Evolutionary conservation across 2,113 vertebrate genomes (phyloP), one percentile per base, ranked within the genome.

Genomic region (Gymnorhina tibicen): DNA sequence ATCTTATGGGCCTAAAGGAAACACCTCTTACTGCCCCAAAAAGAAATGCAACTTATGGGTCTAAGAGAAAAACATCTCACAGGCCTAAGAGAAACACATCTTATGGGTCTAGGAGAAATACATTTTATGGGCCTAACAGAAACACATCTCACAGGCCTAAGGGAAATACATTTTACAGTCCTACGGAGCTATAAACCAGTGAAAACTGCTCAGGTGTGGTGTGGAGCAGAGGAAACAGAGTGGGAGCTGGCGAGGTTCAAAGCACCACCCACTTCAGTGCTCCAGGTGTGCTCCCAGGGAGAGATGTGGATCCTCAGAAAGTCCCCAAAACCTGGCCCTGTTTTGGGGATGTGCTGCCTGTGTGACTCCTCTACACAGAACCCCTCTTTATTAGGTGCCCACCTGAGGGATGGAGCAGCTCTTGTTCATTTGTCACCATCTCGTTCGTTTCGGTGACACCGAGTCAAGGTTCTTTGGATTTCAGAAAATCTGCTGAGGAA

Each of bases 371-470:
- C 35, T 7, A 0, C 19, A 14, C 68, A 37, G 6, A 46, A 6
- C 37, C 18, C 4, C 12, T 50, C 52, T 2, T 26, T 5, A 0
- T 2, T 1, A 3, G 37, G 55, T 24, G 6, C n/a, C 62, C 22
- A 16, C 30, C n/a, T 23, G 1, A 37, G 46, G 28, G 23, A 1
- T 11, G 81, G 11, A 15, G 9, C 24, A 1, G 7, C 42, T 63
- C 60, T 3, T 35, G 24, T 4, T 33, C 3, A 0, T 88, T 42
- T 58, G 27, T 13, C 59, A 33, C 16, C 46, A 14, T 11, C 50
- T n/a, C 13, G 0, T 39, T 79, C 27, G 16, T 30, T 52, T 49
- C 39, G 78, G 46, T 2, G 6, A 7, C 16, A 11, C 21, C 13
- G 23, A 62, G 5, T 20, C 42, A 85, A 70, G n/a, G 16, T 39